These are phyloP conservation scores for Otolemur garnettii DNA, from an alignment of 2,113 vertebrate genomes.

Conservation along the genomic window DNA sequence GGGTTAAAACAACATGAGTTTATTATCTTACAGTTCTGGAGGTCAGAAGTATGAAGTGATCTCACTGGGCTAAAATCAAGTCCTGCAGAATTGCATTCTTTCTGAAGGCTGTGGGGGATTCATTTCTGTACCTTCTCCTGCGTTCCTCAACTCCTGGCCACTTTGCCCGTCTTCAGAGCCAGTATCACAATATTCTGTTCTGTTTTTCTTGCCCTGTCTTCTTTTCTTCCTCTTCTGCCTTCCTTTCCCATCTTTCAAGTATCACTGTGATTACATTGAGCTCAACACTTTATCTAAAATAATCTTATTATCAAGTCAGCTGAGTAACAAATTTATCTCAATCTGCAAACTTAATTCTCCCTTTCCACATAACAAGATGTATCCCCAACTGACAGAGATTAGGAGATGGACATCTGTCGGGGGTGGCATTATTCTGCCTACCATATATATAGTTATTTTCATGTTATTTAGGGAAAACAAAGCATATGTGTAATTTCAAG, in stretches of 20 bases:
- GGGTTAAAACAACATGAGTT: neutral
- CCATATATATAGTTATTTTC: neutral
- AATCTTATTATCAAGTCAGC: neutral
- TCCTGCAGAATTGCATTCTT: neutral
- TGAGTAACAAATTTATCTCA: neutral
- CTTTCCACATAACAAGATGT: neutral
- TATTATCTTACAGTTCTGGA: neutral
- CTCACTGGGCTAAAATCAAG: neutral
- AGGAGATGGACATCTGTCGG: neutral
- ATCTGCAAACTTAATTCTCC: neutral
- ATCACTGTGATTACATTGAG: neutral
- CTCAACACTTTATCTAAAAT: neutral
- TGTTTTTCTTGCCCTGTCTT: neutral
- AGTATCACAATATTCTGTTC: no score
- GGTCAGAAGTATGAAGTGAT: neutral
- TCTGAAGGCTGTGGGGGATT: neutral
- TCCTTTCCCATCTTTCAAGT: neutral
- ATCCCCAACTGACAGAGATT: neutral
- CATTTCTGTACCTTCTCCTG: neutral
- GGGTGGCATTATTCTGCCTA: neutral
- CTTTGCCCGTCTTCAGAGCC: neutral
- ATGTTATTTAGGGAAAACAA: neutral
- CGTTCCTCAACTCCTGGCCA: neutral
- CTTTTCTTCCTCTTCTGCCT: neutral
- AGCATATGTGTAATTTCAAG: neutral